Conservation (phyloP, 2,888 invertebrate genomes). For the Electrophaes corylata region DNA sequence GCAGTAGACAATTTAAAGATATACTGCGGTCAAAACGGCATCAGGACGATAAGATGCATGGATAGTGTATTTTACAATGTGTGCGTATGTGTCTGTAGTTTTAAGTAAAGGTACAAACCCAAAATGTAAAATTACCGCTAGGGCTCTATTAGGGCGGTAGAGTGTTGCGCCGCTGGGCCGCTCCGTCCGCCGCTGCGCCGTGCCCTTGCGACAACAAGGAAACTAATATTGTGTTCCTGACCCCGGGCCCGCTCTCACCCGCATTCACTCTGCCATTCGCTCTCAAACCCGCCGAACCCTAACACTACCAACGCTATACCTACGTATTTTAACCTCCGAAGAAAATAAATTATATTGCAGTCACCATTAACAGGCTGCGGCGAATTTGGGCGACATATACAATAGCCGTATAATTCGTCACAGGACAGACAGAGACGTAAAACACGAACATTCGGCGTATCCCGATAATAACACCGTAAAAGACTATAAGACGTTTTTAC, state of each 20-base stretch:
- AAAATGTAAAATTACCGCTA: conserved; percentile 83
- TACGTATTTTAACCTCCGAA: background rate
- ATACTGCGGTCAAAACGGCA: background rate
- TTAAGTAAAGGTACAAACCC: conserved; percentile 85
- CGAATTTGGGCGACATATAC: background rate
- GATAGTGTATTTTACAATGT: conserved; percentile 26
- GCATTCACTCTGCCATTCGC: conserved; percentile 51
- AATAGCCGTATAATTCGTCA: background rate
- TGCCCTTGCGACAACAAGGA: conserved; percentile 85
- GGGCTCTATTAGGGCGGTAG: conserved; percentile 82
- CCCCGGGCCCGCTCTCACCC: conserved; percentile 65
- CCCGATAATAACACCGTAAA: background rate
- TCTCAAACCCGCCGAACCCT: conserved; percentile 67
- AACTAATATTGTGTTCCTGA: conserved; percentile 85
- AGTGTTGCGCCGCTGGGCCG: conserved; percentile 75
- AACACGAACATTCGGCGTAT: background rate
- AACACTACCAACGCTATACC: conserved; percentile 22
- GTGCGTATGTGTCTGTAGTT: conserved; percentile 51
- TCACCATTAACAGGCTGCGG: background rate
- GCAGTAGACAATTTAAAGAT: background rate
- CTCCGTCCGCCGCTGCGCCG: conserved; percentile 81
- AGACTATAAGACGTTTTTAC: background rate
- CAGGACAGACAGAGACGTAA: background rate
- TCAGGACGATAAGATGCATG: conserved; percentile 3
- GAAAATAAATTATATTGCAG: background rate